phyloP scores from a whole-genome alignment of 2,797 vertebrate genomes.

The Glossophaga mutica region DNA sequence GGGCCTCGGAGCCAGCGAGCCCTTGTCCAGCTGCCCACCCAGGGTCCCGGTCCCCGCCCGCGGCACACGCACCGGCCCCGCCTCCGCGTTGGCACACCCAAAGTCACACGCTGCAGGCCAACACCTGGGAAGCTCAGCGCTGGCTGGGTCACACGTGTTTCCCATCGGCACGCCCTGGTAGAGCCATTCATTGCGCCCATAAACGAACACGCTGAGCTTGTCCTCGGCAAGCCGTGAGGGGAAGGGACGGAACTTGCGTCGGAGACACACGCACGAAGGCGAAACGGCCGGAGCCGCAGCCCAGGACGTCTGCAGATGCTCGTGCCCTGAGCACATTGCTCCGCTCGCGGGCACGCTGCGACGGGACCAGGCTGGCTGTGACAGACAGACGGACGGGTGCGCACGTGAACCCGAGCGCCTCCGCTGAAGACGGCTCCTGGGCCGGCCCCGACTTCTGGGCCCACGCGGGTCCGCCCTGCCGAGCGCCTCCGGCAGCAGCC shows the following conservation, averaged over 20 bases:
- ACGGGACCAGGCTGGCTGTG: neutral
- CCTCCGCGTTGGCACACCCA: accelerated
- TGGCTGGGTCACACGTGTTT: accelerated
- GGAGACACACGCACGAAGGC: accelerated
- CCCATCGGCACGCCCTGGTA: accelerated
- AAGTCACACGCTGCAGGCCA: too few relatives aligned
- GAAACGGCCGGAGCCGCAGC: too few relatives aligned
- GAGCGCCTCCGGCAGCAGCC: accelerated
- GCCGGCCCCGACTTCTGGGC: accelerated
- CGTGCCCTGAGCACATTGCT: accelerated
- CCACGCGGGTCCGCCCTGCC: accelerated
- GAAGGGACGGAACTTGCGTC: too few relatives aligned
- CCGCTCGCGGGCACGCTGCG: neutral
- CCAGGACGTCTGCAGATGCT: accelerated
- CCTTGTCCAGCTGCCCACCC: neutral
- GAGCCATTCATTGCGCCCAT: too few relatives aligned
- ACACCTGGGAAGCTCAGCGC: too few relatives aligned
- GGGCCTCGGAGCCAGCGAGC: accelerated
- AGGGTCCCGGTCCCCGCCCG: neutral
- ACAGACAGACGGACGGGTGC: accelerated
- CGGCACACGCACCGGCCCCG: accelerated
- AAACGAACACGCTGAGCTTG: accelerated
- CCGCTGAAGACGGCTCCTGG: neutral
- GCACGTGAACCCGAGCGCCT: neutral
- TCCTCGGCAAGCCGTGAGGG: accelerated